Base-by-base conservation (phyloP, 2,888 invertebrate genomes). In the Pheosia tremula region DNA sequence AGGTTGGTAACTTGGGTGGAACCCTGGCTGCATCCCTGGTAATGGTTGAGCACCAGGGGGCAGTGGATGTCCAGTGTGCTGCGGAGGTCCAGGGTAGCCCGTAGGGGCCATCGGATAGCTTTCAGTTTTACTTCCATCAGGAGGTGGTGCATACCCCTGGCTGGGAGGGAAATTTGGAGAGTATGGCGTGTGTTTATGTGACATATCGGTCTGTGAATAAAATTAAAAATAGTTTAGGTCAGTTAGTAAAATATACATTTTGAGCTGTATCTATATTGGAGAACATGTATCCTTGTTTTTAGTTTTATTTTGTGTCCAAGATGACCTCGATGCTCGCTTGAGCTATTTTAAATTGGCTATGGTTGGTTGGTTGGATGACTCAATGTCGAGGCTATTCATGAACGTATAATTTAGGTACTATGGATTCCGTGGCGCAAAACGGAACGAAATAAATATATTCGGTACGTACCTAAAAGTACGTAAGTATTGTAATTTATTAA, bases 161-260 rank as follows among this genome's bases (percentile, higher is more conserved):
- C 83, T 85, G 56, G 73, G 67, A 7, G 94, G 93, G 68, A 91
- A 94, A 73, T 94, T 94, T 36, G 94, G 94, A 4, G 93, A 85
- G 63, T 90, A 93, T 24, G 91, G 89, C 11, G 83, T 85, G 58
- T 77, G 85, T 77, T 91, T 90, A 74, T 93, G 91, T 1, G 93
- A 93, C 93, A 94, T 93, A n/a, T 68, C 86, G n/a, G n/a, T 62
- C 63, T 71, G 73, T 70, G 78, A 69, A 77, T 70, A 59, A 49
- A 69, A 77, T 70, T 58, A 49, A 49, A 55, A 47, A 45, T 6
- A 55, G 13, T 24, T 13, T 50, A 50, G 43, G 8, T 43, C 43
- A 8, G 9, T 43, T 9, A 43, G 43, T 39, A 5, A 3, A 3
- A 39, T n/a, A n/a, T n/a, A n/a, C n/a, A n/a, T n/a, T n/a, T 7